phyloP scores from a whole-genome alignment of 2,888 invertebrate species.

The Phyto melanocephala region DNA sequence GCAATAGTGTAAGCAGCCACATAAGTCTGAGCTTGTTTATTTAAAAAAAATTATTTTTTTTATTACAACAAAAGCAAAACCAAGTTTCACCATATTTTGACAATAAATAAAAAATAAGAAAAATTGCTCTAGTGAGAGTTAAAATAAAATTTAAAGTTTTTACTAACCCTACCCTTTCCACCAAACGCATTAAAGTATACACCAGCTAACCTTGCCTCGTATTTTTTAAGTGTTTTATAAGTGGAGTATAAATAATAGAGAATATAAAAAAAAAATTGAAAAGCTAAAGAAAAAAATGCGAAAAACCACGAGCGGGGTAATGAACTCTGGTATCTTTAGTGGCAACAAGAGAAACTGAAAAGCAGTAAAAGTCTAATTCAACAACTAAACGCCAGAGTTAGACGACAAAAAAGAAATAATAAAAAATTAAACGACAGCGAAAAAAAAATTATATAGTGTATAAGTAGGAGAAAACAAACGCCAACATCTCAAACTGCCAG shows the following conservation, averaged over 20 bases:
- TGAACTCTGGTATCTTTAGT: constrained; percentile 56
- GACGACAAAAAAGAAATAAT: neutral
- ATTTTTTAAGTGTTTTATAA: constrained; percentile 58
- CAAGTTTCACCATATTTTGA: neutral
- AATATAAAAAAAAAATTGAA: constrained; percentile 3
- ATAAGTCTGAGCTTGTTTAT: no score
- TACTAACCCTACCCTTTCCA: neutral
- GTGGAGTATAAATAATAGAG: constrained; percentile 56
- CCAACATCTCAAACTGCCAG: constrained; percentile 46
- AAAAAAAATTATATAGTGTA: constrained; percentile 37
- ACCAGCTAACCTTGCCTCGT: constrained; percentile 55
- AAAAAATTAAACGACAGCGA: constrained; percentile 5
- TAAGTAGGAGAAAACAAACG: constrained; percentile 9
- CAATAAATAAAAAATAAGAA: constrained; percentile 36
- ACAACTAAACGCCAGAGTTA: constrained; percentile 51
- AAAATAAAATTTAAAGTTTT: constrained; percentile 28
- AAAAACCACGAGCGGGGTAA: constrained; percentile 53
- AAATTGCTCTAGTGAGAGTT: constrained; percentile 55
- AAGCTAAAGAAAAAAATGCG: neutral
- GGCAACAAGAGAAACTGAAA: constrained; percentile 46
- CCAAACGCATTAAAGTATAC: neutral
- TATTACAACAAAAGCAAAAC: neutral
- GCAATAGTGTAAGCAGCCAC: no score
- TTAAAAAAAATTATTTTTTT: no score
- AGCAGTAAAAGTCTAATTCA: constrained; percentile 61